Evolutionary conservation across 2,113 vertebrate species (phyloP).

Genomic region (Tachysurus vachellii): DNA sequence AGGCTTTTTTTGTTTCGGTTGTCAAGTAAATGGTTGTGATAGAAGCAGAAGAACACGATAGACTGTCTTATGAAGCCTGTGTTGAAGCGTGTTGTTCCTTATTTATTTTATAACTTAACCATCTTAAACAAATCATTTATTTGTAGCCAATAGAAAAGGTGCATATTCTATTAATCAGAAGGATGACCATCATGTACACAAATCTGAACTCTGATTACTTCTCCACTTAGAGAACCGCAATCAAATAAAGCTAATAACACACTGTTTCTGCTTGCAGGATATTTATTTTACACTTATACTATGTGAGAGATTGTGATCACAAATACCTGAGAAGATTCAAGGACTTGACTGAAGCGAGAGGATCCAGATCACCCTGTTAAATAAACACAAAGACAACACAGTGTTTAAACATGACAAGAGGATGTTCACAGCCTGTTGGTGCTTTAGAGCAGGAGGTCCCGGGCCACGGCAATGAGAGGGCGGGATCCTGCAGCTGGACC

Average conservation of each 20-base stretch:
- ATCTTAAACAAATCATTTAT: not conserved
- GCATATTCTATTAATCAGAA: not conserved
- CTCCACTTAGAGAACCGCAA: not conserved
- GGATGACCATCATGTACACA: not conserved
- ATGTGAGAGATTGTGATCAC: not conserved
- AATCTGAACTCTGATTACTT: not conserved
- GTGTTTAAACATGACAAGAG: not conserved
- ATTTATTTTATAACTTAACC: not conserved
- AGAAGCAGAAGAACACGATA: not conserved
- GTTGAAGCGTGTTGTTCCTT: not conserved
- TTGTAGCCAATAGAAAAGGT: not conserved
- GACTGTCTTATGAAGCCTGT: not conserved
- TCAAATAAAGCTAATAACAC: not conserved
- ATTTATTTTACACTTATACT: not conserved
- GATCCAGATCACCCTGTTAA: slow-evolving; percentile 91
- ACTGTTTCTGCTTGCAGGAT: not conserved
- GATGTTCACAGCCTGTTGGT: not conserved
- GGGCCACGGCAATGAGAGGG: no score
- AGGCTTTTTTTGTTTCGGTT: not conserved
- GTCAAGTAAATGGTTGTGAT: not conserved
- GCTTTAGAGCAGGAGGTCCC: not conserved
- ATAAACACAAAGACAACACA: not conserved
- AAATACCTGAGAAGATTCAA: slow-evolving; percentile 88
- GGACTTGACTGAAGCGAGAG: slow-evolving; percentile 85
- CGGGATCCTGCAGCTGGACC: no score